Percentiles rank a stretch among this genome's conserved stretches.
Conservation (phyloP, 2,797 vertebrate species). For the Eremophila alpestris region DNA sequence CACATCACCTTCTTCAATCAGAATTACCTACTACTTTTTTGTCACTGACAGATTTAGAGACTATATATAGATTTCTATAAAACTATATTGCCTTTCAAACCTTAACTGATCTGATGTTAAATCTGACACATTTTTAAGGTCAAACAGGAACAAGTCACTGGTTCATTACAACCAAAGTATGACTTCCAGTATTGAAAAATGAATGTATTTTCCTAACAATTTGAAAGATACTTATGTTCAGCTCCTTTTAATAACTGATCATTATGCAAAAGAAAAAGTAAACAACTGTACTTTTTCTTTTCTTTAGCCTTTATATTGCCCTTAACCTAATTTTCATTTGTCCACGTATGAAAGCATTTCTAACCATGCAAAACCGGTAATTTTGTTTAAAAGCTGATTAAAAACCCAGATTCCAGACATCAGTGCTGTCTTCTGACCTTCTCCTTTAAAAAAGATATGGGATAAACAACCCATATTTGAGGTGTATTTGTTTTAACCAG, state of each 20-base stretch:
- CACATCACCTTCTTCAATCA: not conserved
- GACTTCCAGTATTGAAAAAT: not conserved
- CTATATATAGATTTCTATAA: not conserved
- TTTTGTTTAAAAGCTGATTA: not conserved
- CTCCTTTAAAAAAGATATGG: not conserved
- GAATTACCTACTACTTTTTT: not conserved
- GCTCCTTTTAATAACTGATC: not conserved
- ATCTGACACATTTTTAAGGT: not conserved
- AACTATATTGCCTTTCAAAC: not conserved
- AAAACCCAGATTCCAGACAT: not conserved
- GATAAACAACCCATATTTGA: not conserved
- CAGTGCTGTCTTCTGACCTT: not conserved
- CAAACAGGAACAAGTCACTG: not conserved
- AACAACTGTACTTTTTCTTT: not conserved
- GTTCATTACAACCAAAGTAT: not conserved
- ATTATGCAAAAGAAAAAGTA: not conserved
- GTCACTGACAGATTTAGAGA: not conserved
- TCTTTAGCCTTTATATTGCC: not conserved
- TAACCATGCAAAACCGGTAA: not conserved
- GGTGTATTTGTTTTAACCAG: not conserved
- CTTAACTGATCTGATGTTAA: not conserved
- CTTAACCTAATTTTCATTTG: not conserved
- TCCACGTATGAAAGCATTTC: not conserved
- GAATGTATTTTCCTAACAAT: not conserved
- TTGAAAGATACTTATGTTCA: not conserved